Evolutionary conservation across 2,888 invertebrate genomes (phyloP).

Genomic region (Azorinus chamasolen): DNA sequence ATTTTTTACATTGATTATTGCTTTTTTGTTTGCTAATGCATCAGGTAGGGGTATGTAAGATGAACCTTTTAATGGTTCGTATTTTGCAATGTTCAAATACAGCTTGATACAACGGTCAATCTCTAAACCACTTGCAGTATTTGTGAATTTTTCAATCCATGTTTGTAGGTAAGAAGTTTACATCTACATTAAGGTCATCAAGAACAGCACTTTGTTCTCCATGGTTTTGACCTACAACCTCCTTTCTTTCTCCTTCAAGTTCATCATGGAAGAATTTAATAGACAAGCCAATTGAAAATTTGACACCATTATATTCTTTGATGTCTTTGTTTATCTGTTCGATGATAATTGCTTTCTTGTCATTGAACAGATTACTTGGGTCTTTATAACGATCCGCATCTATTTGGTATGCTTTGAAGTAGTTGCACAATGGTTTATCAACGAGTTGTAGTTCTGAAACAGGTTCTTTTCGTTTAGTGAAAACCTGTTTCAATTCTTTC

Average conservation of each 20-base stretch:
- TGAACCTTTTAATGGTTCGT: too few relatives aligned
- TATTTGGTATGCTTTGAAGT: conserved; percentile 32
- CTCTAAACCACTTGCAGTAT: too few relatives aligned
- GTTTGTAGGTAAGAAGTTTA: conserved; percentile 9
- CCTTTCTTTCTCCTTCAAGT: too few relatives aligned
- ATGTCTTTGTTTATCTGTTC: conserved; percentile 13
- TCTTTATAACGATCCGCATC: conserved; percentile 29
- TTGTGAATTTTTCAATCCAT: too few relatives aligned
- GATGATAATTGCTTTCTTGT: conserved; percentile 32
- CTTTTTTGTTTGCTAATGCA: conserved; percentile 37
- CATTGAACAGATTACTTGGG: conserved; percentile 21
- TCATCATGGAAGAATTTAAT: too few relatives aligned
- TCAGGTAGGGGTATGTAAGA: conserved; percentile 40
- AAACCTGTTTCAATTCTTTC: conserved; percentile 7
- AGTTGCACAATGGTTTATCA: too few relatives aligned
- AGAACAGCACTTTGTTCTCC: too few relatives aligned
- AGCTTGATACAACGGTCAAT: too few relatives aligned
- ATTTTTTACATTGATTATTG: too few relatives aligned
- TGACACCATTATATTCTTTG: conserved; percentile 24
- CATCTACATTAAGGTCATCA: conserved; percentile 3
- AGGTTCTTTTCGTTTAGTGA: conserved; percentile 9
- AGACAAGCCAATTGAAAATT: conserved; percentile 25
- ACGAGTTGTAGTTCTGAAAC: conserved; percentile 23
- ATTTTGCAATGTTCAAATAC: too few relatives aligned
- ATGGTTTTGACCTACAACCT: too few relatives aligned